Base-by-base conservation (phyloP, 2,113 vertebrate species). In the Tapirus terrestris region DNA sequence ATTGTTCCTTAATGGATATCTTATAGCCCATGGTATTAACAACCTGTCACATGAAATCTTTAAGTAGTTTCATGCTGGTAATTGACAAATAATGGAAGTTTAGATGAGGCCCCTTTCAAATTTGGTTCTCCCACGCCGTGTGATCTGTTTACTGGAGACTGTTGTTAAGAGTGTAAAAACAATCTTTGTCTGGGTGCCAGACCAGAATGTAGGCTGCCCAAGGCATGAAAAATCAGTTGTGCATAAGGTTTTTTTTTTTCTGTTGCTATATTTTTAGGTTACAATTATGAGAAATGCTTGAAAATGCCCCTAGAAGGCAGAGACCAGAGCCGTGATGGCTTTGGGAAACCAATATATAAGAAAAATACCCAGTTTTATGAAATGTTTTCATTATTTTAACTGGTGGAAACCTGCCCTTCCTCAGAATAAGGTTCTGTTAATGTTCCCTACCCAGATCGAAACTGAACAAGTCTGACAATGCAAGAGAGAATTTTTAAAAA, bases 61-160 rank as follows among this genome's bases (percentile, higher is more conserved):
- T n/a, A 92, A 84, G 73, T 48, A 60, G 45, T 21, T 96, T 29
- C 56, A 36, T 63, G 48, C 39, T 89, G 68, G 73, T 72, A 92
- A 89, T 43, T 89, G 61, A 89, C 45, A 93, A 85, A 91, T 79
- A 87, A 84, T 36, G 65, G 45, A 86, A 94, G 79, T 83, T 89
- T 68, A 92, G 0, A 63, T 60, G 21, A 36, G n/a, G 93, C 17
- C 25, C 11, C n/a, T 96, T 96, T 96, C 85, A 43, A 43, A 91
- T 56, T n/a, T 51, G 53, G 10, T 91, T 95, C 76, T 96, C 86
- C 65, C 72, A 85, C 6, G 8, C 27, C 60, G 51, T 36, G 33
- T 61, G 87, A 80, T 95, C 68, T 96, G 60, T 97, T 97, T 94
- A 91, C 86, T 93, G 56, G 96, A 97, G 84, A 95, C 87, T 58